Evolutionary conservation across 2,797 vertebrate species (phyloP).

Genomic region (Enoplosus armatus): DNA sequence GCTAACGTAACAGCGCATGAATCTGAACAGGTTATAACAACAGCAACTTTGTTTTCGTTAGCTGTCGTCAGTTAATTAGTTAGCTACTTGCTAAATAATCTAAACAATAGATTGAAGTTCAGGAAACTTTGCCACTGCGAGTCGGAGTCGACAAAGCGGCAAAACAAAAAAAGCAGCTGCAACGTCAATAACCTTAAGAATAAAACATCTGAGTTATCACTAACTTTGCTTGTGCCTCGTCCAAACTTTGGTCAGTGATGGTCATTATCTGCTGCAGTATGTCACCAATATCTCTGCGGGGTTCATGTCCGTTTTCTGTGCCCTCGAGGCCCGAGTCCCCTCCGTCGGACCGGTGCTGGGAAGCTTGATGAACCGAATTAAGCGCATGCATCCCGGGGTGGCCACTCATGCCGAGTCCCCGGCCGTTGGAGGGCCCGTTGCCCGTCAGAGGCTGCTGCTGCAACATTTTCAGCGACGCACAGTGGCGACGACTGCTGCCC

Average conservation of each 20-base stretch:
- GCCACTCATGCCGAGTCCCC: constrained; percentile 84
- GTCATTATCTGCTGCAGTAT: constrained; percentile 97
- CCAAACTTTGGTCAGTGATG: constrained; percentile 97
- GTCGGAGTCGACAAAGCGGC: constrained; percentile 31
- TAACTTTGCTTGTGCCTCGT: constrained; percentile 96
- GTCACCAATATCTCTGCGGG: constrained; percentile 92
- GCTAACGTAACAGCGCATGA: fast-evolving
- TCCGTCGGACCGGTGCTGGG: constrained; percentile 83
- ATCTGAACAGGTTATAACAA: fast-evolving
- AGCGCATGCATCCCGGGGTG: constrained; percentile 86
- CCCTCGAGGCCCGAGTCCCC: constrained; percentile 87
- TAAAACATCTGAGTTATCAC: constrained; percentile 62
- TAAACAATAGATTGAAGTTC: constrained; percentile 74
- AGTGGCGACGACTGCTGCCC: constrained; percentile 81
- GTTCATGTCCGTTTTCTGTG: constrained; percentile 89
- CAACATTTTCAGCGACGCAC: constrained; percentile 86
- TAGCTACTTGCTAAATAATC: constrained; percentile 32
- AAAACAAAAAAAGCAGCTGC: constrained; percentile 23
- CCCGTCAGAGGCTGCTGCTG: constrained; percentile 88
- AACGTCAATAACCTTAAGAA: neutral
- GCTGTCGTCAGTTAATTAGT: neutral
- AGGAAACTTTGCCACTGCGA: constrained; percentile 71
- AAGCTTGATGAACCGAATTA: constrained; percentile 79
- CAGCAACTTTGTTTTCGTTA: neutral
- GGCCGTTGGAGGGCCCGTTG: constrained; percentile 85